These are phyloP conservation scores for Volucella inflata DNA, from an alignment of 2,888 invertebrate species.

Conservation along the genomic window DNA sequence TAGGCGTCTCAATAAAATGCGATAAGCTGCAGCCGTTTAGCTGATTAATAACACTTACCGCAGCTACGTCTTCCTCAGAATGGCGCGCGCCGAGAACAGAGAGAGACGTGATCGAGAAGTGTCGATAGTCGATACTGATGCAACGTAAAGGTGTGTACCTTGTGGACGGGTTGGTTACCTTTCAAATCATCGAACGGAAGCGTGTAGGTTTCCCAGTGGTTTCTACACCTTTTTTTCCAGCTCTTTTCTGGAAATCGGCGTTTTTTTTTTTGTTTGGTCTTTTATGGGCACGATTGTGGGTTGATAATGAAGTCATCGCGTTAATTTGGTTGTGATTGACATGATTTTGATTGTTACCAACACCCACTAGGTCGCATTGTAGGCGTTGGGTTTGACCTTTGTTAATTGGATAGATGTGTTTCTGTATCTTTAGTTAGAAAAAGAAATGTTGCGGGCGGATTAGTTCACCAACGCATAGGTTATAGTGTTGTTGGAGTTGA, in stretches of 20 bases:
- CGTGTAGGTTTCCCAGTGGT: slow-evolving; percentile 56
- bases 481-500: no score
- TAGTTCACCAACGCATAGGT: background rate
- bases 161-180: slow-evolving; percentile 31
- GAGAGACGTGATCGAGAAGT: background rate
- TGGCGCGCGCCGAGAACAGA: no score
- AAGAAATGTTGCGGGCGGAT: background rate
- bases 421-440: slow-evolving; percentile 1
- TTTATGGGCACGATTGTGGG: slow-evolving; percentile 33
- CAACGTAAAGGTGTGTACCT: slow-evolving; percentile 12
- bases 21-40: slow-evolving; percentile 45
- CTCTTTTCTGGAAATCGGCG: slow-evolving; percentile 33
- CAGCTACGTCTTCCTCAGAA: slow-evolving; percentile 21
- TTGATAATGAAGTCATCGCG: slow-evolving; percentile 34
- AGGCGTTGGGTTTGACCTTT: slow-evolving; percentile 44
- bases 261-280: slow-evolving; percentile 22
- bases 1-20: slow-evolving; percentile 1
- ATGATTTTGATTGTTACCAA: slow-evolving; percentile 25
- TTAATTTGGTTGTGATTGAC: slow-evolving; percentile 48
- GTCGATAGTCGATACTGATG: slow-evolving; percentile 16
- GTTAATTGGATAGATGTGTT: background rate
- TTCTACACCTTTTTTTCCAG: slow-evolving; percentile 24
- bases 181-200: slow-evolving; percentile 52
- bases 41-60: slow-evolving; percentile 25
- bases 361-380: slow-evolving; percentile 36